Evolutionary conservation across 1,140 invertebrate genomes (phyloP).

Genomic region (Pantala flavescens): DNA sequence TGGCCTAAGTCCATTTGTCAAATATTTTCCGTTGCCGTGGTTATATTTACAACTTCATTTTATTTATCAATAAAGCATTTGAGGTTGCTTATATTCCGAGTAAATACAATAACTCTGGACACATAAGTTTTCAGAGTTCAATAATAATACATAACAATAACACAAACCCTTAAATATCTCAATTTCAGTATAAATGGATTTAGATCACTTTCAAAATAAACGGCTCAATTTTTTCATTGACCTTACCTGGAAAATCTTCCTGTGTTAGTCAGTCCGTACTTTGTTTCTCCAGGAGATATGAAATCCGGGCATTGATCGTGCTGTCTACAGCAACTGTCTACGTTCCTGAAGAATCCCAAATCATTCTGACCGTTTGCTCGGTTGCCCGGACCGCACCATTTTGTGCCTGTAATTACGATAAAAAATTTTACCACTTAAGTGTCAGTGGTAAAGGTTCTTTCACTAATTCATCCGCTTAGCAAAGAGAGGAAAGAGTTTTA

Average conservation of each 20-base stretch:
- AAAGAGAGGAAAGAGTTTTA: no score
- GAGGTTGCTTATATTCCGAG: no score
- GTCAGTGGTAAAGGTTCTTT: no score
- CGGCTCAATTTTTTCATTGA: slow-evolving; percentile 25
- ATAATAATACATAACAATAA: slow-evolving; percentile 20
- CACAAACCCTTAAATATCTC: slow-evolving; percentile 6
- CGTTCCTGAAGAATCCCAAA: slow-evolving; percentile 49
- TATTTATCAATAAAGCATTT: no score
- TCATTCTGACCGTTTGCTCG: slow-evolving; percentile 54
- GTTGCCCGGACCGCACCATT: slow-evolving; percentile 65
- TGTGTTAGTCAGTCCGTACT: slow-evolving; percentile 50
- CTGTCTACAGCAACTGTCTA: slow-evolving; percentile 64
- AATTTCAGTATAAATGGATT: neutral
- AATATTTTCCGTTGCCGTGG: no score
- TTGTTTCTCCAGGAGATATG: slow-evolving; percentile 45
- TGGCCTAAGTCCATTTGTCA: no score
- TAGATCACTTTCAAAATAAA: neutral
- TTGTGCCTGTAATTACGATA: slow-evolving; percentile 33
- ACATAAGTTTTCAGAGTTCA: neutral
- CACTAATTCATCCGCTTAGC: no score
- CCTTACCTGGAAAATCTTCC: slow-evolving; percentile 41
- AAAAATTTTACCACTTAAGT: no score
- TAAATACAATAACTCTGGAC: no score
- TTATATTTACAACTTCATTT: no score
- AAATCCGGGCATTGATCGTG: slow-evolving; percentile 63